Evolutionary conservation across 2,113 vertebrate species (phyloP), one percentile per base, ranked within the genome.

Genomic region (Ammospiza caudacuta): DNA sequence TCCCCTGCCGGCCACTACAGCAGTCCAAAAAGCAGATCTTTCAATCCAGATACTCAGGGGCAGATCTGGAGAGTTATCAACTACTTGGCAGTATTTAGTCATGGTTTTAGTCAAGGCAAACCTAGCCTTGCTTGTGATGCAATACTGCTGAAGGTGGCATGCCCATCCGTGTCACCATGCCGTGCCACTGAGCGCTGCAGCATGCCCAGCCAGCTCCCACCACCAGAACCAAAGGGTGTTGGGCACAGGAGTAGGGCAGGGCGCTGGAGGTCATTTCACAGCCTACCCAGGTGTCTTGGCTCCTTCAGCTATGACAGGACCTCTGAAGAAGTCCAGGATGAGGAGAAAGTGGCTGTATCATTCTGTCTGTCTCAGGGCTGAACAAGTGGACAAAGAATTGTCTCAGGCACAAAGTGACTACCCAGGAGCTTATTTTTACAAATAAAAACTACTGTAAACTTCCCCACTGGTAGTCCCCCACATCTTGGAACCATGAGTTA

Each of bases 191-290:
- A 1, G 1, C 9, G 18, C 69, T 12, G 6, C 14, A 19, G 44
- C 0, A 0, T n/a, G 31, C 31, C 25, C 1, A 0, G 51, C 17
- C 70, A 41, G 25, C 19, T 46, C 52, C 43, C 0, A 3, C 17
- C 5, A 5, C 11, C 59, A 57, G 6, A 2, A 33, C 15, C 1
- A 2, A 41, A 74, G 39, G 12, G 2, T 39, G 18, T 11, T 9
- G 2, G 44, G 25, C 58, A 73, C 1, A 2, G 49, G 15, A 15
- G 1, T 4, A 2, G 12, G 6, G 2, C 11, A 6, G 16, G 44
- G 22, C 43, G 12, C 15, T 55, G 6, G 3, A 5, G 41, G 10
- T 28, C 28, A 51, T 87, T 77, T 62, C 61, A 62, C 25, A 70
- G 17, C 23, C 14, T 51, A 41, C 15, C 0, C 0, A 46, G 24